Conservation (phyloP, 1,140 invertebrate species). For the Asobara japonica region DNA sequence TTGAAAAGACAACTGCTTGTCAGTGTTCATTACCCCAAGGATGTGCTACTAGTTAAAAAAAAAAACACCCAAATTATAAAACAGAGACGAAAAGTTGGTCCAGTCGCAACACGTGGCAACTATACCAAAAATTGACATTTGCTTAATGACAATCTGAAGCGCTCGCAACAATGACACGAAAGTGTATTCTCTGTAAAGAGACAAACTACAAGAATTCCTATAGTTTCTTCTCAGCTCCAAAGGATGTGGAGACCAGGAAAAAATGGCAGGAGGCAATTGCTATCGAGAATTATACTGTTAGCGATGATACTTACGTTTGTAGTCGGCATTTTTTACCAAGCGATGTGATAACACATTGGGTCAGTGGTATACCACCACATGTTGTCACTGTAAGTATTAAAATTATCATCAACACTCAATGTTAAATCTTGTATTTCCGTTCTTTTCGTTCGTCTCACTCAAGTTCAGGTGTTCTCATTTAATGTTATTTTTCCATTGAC, state of each 20-base stretch:
- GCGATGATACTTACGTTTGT: constrained; percentile 60
- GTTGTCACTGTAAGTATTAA: constrained; percentile 55
- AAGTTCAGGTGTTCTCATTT: constrained; percentile 12
- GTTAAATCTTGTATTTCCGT: too few relatives aligned
- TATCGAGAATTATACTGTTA: constrained; percentile 53
- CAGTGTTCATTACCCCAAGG: too few relatives aligned
- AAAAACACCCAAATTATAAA: background rate
- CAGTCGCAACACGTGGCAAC: background rate
- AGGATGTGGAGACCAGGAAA: constrained; percentile 54
- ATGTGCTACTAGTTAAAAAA: background rate
- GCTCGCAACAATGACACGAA: constrained; percentile 53
- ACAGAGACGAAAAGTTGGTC: background rate
- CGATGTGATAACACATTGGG: constrained; percentile 62
- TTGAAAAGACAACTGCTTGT: too few relatives aligned
- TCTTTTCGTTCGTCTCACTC: background rate
- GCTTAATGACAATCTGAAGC: background rate
- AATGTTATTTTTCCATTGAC: constrained; percentile 25
- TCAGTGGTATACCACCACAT: constrained; percentile 60
- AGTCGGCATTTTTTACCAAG: constrained; percentile 59
- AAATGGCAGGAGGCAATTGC: constrained; percentile 58
- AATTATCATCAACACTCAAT: too few relatives aligned
- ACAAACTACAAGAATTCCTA: constrained; percentile 60
- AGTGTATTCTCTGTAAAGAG: constrained; percentile 59
- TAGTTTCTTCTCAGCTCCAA: constrained; percentile 63
- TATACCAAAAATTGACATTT: background rate